Conservation (phyloP, 2,797 vertebrate genomes). For the Odontamblyopus lacepedii region DNA sequence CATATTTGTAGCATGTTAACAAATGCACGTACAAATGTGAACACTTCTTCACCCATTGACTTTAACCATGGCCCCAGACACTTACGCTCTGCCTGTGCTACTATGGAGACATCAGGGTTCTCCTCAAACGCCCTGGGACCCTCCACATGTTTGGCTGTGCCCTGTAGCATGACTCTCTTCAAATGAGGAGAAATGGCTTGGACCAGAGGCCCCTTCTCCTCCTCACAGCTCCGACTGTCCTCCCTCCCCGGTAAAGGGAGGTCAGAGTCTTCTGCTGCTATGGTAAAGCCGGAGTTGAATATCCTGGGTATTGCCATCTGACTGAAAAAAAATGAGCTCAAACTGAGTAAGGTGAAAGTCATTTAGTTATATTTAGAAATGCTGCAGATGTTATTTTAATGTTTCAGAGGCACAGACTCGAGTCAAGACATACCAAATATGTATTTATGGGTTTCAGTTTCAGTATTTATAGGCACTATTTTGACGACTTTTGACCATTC, state of each 20-base stretch:
- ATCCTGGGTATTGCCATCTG: conserved; percentile 67
- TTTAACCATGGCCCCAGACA: not conserved
- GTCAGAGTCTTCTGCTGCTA: conserved; percentile 45
- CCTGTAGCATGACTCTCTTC: conserved; percentile 79
- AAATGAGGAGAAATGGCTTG: conserved; percentile 56
- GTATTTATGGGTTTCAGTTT: no score
- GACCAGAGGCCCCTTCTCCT: conserved; percentile 48
- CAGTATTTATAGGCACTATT: not conserved
- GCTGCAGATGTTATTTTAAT: not conserved
- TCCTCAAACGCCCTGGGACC: conserved; percentile 48
- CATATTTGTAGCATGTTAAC: not conserved
- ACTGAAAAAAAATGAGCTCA: not conserved
- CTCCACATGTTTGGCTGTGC: conserved; percentile 85
- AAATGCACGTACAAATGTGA: not conserved
- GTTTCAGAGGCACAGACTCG: not conserved
- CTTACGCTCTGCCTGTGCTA: conserved; percentile 92
- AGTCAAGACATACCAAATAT: not conserved
- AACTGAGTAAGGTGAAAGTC: not conserved
- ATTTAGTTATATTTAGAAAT: not conserved
- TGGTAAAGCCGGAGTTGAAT: conserved; percentile 61
- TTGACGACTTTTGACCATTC: not conserved
- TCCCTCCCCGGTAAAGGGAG: conserved; percentile 50
- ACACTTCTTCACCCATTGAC: not conserved
- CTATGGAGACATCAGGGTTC: conserved; percentile 76
- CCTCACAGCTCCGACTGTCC: conserved; percentile 17